These are phyloP conservation scores for Lontra canadensis DNA, from an alignment of 2,113 vertebrate genomes.

Conservation along the genomic window DNA sequence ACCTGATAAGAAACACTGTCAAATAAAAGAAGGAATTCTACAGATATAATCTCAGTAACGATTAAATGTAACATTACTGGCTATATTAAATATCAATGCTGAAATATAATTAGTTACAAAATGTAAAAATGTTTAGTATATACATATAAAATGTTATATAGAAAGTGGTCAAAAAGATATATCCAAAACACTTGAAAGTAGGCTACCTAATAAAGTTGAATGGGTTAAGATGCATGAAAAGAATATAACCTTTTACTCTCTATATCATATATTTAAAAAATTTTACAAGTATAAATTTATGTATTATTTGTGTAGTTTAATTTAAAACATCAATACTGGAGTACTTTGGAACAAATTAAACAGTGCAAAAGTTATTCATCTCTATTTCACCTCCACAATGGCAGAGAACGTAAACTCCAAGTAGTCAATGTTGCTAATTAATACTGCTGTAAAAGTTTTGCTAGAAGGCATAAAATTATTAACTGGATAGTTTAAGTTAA, in stretches of 20 bases:
- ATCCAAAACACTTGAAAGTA: neutral
- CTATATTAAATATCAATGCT: neutral
- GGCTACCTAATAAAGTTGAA: neutral
- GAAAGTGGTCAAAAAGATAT: neutral
- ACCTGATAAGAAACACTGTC: neutral
- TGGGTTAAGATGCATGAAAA: neutral
- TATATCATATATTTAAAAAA: neutral
- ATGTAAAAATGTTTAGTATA: neutral
- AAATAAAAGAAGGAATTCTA: neutral
- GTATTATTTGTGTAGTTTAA: neutral
- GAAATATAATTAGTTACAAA: neutral
- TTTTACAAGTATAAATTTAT: neutral
- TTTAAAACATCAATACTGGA: neutral
- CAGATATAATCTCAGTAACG: neutral
- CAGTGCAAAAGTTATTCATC: neutral
- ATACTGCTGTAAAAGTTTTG: neutral
- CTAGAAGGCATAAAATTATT: neutral
- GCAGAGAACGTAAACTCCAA: neutral
- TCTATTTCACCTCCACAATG: neutral
- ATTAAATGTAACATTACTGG: neutral
- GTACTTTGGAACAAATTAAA: constrained; percentile 5
- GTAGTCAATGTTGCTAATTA: constrained; percentile 18
- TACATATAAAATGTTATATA: neutral
- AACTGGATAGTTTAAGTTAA: neutral
- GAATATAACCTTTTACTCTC: neutral